These are phyloP conservation scores for Dunckerocampus dactyliophorus DNA, from an alignment of 2,113 vertebrate genomes.

Conservation along the genomic window DNA sequence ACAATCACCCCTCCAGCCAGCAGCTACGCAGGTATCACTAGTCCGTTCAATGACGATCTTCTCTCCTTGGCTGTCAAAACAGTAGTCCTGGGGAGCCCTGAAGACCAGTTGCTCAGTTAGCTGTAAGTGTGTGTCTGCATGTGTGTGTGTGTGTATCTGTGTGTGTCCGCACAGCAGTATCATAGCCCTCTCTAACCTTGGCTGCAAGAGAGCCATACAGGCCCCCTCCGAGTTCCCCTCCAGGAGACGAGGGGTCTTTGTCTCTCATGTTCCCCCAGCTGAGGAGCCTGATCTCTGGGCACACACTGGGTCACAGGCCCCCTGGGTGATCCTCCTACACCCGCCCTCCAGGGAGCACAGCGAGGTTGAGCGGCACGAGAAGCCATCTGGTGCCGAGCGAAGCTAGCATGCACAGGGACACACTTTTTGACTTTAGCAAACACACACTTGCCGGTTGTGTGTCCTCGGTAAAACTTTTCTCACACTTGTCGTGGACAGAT, in stretches of 20 bases:
- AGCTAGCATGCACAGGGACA: constrained; percentile 15
- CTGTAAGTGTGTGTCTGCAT: constrained; percentile 12
- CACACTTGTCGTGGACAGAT: background rate
- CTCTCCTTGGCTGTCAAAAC: constrained; percentile 74
- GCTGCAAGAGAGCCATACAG: constrained; percentile 68
- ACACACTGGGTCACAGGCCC: constrained; percentile 46
- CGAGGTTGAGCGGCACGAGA: constrained; percentile 54
- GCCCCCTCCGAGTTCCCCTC: constrained; percentile 52
- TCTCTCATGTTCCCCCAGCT: constrained; percentile 57
- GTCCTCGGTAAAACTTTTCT: background rate
- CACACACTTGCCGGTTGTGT: background rate
- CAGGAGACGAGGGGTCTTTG: constrained; percentile 59
- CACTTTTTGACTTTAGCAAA: constrained; percentile 28
- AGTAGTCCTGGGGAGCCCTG: constrained; percentile 65
- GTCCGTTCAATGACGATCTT: constrained; percentile 72
- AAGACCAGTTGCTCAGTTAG: constrained; percentile 69
- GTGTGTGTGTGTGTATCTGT: constrained; percentile 11
- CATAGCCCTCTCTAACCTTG: constrained; percentile 64
- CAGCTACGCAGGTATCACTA: constrained; percentile 70
- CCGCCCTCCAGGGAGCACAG: constrained; percentile 41
- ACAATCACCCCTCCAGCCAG: constrained; percentile 58
- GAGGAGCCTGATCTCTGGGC: constrained; percentile 66
- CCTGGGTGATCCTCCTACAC: constrained; percentile 39
- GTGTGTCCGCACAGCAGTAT: constrained; percentile 36
- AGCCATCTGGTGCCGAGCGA: constrained; percentile 70